These are phyloP conservation scores for Drosophila sproati DNA, from an alignment of 1,140 invertebrate species.

Conservation along the genomic window DNA sequence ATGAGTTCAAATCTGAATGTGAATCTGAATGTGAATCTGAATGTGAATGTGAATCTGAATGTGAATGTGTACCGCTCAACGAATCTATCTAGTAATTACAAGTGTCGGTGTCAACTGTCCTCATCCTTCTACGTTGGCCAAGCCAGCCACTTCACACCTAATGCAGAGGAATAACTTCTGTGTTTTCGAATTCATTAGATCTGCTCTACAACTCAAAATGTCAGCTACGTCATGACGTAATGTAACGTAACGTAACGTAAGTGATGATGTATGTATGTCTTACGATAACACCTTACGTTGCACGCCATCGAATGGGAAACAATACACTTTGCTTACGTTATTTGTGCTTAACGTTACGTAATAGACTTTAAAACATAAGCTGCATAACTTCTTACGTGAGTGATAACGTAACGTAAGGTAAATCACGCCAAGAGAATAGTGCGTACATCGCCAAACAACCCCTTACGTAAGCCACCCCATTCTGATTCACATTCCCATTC, in stretches of 20 bases:
- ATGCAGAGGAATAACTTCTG: background rate
- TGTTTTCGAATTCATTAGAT: too few relatives aligned
- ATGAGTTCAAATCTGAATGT: conserved; percentile 2
- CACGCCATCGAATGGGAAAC: too few relatives aligned
- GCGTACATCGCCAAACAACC: background rate
- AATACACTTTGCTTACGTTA: too few relatives aligned
- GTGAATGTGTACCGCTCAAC: background rate
- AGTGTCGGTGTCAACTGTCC: conserved; percentile 6
- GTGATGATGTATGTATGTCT: too few relatives aligned
- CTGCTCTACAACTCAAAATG: too few relatives aligned
- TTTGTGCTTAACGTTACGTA: too few relatives aligned
- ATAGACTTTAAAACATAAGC: too few relatives aligned
- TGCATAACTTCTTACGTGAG: background rate
- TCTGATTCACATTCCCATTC: background rate
- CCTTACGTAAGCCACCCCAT: conserved; percentile 6
- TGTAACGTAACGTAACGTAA: too few relatives aligned
- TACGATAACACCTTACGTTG: too few relatives aligned
- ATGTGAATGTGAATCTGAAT: background rate
- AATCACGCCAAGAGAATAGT: background rate
- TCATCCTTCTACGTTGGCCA: background rate
- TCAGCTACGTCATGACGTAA: too few relatives aligned
- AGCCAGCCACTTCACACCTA: background rate
- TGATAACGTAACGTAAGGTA: background rate
- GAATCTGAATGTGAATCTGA: background rate
- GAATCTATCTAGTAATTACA: conserved; percentile 15